Percentiles rank a stretch among this genome's conserved stretches.
phyloP scores from a whole-genome alignment of 2,113 vertebrate genomes.

The Apteryx owenii region DNA sequence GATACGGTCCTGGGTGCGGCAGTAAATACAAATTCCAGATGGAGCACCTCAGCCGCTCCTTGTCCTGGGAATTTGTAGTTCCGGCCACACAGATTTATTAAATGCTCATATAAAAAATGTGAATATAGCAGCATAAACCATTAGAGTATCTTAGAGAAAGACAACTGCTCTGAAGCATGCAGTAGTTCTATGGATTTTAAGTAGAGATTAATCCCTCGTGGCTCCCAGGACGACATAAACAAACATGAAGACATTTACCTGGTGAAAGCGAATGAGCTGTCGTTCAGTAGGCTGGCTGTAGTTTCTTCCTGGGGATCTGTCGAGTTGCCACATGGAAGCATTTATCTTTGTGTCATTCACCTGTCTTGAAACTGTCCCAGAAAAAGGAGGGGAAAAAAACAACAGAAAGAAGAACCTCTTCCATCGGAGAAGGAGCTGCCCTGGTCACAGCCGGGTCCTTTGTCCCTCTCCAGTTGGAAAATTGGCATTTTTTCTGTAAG shows the following conservation, averaged over 20 bases:
- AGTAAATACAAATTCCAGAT: background rate
- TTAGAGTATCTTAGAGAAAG: background rate
- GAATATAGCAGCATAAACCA: background rate
- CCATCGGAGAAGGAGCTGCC: background rate
- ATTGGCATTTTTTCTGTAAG: background rate
- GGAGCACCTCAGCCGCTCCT: background rate
- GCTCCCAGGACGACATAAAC: background rate
- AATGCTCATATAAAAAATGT: background rate
- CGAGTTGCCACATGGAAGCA: fast-evolving
- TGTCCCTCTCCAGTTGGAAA: background rate
- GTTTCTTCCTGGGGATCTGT: background rate
- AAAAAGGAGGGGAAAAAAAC: background rate
- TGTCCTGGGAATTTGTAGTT: background rate
- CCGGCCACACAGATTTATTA: background rate
- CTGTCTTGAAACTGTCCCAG: background rate
- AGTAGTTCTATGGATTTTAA: background rate
- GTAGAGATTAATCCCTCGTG: background rate
- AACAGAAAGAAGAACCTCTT: background rate
- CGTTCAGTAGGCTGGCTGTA: background rate
- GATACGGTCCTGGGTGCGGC: background rate
- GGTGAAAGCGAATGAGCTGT: fast-evolving
- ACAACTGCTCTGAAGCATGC: background rate
- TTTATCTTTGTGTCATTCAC: background rate
- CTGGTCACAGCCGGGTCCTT: background rate
- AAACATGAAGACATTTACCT: fast-evolving